A percentile compares a stretch with the other conserved stretches of the same genome.
phyloP scores from a whole-genome alignment of 2,888 invertebrate species.

The Dryococelus australis region DNA sequence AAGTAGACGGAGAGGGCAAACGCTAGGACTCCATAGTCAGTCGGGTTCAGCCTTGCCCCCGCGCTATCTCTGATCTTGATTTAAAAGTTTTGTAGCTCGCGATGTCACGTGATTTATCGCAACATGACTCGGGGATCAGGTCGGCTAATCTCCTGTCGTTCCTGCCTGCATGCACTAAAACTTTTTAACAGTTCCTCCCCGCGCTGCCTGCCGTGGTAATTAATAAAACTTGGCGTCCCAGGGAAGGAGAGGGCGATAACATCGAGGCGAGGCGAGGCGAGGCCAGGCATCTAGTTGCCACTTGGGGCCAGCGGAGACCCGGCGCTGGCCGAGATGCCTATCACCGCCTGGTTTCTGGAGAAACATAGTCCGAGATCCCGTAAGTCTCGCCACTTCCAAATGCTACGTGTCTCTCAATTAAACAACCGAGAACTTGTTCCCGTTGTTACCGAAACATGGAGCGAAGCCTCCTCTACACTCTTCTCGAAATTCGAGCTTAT shows the following conservation, averaged over 20 bases:
- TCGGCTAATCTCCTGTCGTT: slow-evolving; percentile 33
- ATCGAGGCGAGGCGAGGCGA: not conserved
- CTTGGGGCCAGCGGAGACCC: not conserved
- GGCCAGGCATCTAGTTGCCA: not conserved
- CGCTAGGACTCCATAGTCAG: too few relatives aligned
- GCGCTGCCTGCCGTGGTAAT: slow-evolving; percentile 23
- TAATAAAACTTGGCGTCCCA: slow-evolving; percentile 36
- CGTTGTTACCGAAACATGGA: not conserved
- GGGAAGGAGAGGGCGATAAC: not conserved
- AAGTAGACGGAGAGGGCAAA: not conserved
- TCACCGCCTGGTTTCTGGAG: not conserved
- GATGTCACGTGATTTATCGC: slow-evolving; percentile 41
- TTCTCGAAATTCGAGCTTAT: too few relatives aligned
- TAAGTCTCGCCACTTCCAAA: not conserved
- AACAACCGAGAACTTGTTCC: not conserved
- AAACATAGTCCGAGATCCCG: not conserved
- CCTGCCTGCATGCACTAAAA: slow-evolving; percentile 20
- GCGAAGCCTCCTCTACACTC: too few relatives aligned
- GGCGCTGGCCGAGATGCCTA: not conserved
- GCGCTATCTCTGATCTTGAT: slow-evolving; percentile 40
- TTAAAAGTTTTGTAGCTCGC: slow-evolving; percentile 36
- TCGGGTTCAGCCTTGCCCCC: not conserved
- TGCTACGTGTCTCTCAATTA: slow-evolving; percentile 1
- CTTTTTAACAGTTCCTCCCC: slow-evolving; percentile 32
- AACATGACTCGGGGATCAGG: slow-evolving; percentile 29